Evolutionary conservation across 2,888 invertebrate species (phyloP), one percentile per base, ranked within the genome.

Genomic region (Dasypogon diadema): DNA sequence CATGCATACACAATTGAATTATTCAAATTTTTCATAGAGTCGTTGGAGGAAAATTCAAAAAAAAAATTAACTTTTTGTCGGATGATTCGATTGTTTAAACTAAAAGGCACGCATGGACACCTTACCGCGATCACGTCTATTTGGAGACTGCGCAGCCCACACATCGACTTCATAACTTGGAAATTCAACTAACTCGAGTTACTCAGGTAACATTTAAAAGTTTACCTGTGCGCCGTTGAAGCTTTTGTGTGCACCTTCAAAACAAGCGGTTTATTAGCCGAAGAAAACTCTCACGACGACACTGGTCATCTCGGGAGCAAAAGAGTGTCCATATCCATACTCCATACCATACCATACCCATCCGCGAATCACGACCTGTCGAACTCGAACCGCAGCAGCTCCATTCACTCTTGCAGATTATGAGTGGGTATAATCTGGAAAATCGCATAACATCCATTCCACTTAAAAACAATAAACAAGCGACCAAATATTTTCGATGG

Each of bases 91-190:
- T 56, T 56, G 74, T 56, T 78, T 70, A 70, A 8, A 51, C 12
- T n/a, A 70, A 54, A 48, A 34, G 48, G 78, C 75, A 56, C 51
- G 42, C 76, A 78, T 68, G 72, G 34, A 55, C 51, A 77, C 74
- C 76, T 76, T 63, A 37, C 74, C 80, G 79, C 80, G 79, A 80
- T 78, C 80, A 79, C 80, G 79, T 79, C 79, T 80, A 78, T 78
- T 78, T 79, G 77, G 80, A 80, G 80, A 80, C 80, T 80, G 80
- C 79, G 79, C 79, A 79, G 72, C 76, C 79, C 76, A 79, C 79
- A 79, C 79, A 77, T 54, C 30, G 30, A 21, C 51, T 34, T 70
- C 18, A 70, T 70, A 76, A 30, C 76, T 74, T 65, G 37, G 48
- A 42, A 65, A 70, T 65, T 65, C 65, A 65, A 65, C 54, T 34